These are phyloP conservation scores for Prostheceraeus crozeri DNA, from an alignment of 2,888 invertebrate species.

Conservation along the genomic window DNA sequence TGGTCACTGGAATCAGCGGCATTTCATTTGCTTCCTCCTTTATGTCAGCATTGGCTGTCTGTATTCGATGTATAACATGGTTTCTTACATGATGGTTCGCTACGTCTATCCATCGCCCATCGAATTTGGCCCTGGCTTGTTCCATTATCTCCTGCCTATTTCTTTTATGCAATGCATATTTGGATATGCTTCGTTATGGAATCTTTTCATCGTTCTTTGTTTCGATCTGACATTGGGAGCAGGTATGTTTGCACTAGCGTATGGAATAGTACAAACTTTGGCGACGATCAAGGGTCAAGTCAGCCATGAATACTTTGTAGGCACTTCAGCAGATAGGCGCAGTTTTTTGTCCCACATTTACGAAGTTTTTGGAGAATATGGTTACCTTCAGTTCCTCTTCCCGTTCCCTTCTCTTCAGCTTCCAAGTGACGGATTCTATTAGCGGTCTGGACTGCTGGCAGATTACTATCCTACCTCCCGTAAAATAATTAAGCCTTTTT, in stretches of 20 bases:
- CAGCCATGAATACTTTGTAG: too few species aligned
- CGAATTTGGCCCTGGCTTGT: background rate
- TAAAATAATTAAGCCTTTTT: too few species aligned
- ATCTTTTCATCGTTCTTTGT: background rate
- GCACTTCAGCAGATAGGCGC: too few species aligned
- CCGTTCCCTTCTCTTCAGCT: background rate
- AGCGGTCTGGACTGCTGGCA: too few species aligned
- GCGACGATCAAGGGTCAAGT: too few species aligned
- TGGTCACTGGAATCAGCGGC: conserved; percentile 29
- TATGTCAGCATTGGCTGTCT: background rate
- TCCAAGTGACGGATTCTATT: background rate
- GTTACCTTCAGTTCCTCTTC: background rate
- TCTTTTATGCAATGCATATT: background rate
- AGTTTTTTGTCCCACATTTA: too few species aligned
- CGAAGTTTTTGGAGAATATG: background rate
- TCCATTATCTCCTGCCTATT: background rate
- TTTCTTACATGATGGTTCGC: background rate
- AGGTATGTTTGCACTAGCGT: too few species aligned
- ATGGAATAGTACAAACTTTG: too few species aligned
- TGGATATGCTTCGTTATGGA: background rate
- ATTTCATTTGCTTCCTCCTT: conserved; percentile 20
- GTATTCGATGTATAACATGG: background rate
- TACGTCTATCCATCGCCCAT: background rate
- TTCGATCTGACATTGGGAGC: too few species aligned
- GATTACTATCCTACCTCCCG: too few species aligned